Evolutionary conservation across 2,888 invertebrate species (phyloP).

Genomic region (Aspidiotus rigidus): DNA sequence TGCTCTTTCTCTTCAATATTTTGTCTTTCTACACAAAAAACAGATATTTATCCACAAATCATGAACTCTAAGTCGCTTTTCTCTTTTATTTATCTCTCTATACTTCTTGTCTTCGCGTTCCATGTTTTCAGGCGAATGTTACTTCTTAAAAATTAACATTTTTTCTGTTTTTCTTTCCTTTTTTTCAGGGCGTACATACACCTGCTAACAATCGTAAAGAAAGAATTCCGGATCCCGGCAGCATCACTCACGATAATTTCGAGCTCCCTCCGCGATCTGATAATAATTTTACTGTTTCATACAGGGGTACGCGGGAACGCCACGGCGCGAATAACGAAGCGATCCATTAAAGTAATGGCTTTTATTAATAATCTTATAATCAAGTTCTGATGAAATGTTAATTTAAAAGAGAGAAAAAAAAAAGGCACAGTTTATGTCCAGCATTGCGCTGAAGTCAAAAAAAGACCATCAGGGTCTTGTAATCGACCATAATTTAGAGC

Average conservation of each 20-base stretch:
- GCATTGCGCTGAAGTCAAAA: not conserved
- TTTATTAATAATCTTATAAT: slow-evolving; percentile 4
- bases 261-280: not conserved
- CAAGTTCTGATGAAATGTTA: slow-evolving; percentile 2
- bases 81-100: too few relatives aligned
- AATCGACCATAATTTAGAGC: not conserved
- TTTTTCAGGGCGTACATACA: too few relatives aligned
- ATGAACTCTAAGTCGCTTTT: too few relatives aligned
- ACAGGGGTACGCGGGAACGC: not conserved
- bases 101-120: too few relatives aligned
- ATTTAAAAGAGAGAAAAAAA: not conserved
- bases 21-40: too few relatives aligned
- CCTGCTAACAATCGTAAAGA: not conserved
- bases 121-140: too few relatives aligned
- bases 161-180: too few relatives aligned
- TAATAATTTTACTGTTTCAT: not conserved
- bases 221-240: not conserved
- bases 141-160: too few relatives aligned
- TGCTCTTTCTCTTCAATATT: too few relatives aligned
- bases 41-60: too few relatives aligned
- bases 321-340: not conserved
- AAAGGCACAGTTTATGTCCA: not conserved
- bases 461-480: not conserved
- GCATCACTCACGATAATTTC: not conserved
- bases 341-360: not conserved